phyloP scores from a whole-genome alignment of 2,797 vertebrate genomes.

The Phyllotis vaccarum region DNA sequence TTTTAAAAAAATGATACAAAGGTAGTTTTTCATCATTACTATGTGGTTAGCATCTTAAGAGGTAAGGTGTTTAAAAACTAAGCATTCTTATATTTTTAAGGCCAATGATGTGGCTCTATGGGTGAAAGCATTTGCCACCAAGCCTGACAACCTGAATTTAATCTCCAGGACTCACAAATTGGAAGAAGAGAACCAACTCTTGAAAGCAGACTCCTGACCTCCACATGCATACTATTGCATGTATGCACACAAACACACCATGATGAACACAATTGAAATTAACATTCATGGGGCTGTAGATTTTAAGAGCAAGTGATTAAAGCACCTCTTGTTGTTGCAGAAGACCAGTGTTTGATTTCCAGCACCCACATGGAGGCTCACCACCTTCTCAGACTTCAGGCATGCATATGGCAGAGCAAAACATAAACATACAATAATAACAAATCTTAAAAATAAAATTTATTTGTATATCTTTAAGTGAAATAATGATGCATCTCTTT shows the following conservation, averaged over 20 bases:
- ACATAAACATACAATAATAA: neutral
- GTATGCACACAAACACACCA: neutral
- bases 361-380: neutral
- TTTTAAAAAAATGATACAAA: conserved; percentile 46
- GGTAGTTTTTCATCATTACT: conserved; percentile 26
- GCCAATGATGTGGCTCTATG: neutral
- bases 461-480: conserved; percentile 39
- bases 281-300: neutral
- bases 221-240: neutral
- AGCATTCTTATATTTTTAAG: neutral
- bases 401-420: neutral
- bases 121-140: neutral
- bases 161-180: neutral
- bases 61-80: neutral
- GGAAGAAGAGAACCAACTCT: neutral
- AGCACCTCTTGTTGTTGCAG: neutral
- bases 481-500: neutral
- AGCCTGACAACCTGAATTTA: neutral
- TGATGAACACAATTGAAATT: neutral
- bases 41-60: neutral
- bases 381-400: neutral
- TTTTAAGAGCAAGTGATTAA: neutral
- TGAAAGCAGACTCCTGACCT: neutral
- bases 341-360: neutral
- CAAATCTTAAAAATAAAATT: neutral